A percentile compares a stretch with the other conserved stretches of the same genome.
These are phyloP conservation scores for Tigriopus californicus DNA, from an alignment of 2,888 invertebrate genomes.

Conservation along the genomic window DNA sequence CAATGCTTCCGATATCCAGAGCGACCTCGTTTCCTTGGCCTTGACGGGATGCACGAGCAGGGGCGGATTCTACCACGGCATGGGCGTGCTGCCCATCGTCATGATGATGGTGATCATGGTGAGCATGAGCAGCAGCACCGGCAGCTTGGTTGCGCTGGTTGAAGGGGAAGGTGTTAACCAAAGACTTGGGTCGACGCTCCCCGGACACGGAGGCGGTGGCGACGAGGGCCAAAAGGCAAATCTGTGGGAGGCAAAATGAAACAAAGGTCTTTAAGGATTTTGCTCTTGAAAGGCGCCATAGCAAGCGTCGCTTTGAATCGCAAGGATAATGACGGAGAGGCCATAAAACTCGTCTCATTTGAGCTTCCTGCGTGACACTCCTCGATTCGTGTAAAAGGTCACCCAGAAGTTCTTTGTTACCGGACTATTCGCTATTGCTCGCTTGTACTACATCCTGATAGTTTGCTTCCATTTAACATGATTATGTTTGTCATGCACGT, in stretches of 20 bases:
- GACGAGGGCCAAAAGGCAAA: neutral
- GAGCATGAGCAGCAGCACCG: neutral
- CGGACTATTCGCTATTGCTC: too few relatives aligned
- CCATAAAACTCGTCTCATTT: too few relatives aligned
- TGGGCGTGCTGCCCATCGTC: neutral
- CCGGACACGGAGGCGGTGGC: neutral
- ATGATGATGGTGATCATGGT: neutral
- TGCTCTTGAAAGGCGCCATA: too few relatives aligned
- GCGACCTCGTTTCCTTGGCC: neutral
- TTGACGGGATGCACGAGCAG: neutral
- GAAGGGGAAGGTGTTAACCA: neutral
- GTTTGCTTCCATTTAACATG: too few relatives aligned
- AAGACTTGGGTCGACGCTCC: neutral
- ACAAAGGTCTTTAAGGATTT: neutral
- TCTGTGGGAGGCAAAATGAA: neutral
- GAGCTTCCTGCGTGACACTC: too few relatives aligned
- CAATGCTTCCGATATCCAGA: slow-evolving; percentile 3
- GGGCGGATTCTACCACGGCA: neutral
- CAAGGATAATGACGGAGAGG: too few relatives aligned
- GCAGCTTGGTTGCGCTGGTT: neutral
- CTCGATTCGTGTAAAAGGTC: too few relatives aligned
- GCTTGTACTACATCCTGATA: too few relatives aligned
- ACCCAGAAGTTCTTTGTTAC: too few relatives aligned
- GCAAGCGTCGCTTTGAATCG: too few relatives aligned
- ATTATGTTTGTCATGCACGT: too few relatives aligned